Base-by-base conservation (phyloP, 2,797 vertebrate genomes). In the Anguilla pacifica region DNA sequence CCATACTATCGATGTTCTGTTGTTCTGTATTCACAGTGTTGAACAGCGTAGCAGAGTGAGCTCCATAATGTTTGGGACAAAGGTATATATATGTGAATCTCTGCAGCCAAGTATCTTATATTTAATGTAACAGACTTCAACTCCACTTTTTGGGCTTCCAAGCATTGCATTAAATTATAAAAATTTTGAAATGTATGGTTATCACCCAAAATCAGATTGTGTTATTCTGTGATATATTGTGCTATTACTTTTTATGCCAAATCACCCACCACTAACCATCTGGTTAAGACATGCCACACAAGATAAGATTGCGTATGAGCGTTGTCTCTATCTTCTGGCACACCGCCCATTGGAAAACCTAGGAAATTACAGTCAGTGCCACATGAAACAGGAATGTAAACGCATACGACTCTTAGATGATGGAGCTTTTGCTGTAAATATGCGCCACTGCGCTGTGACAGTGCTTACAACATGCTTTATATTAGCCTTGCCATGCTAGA, bases 391-490 rank as follows among this genome's bases (percentile, higher is more conserved):
- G 35, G 15, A 43, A 79, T 79, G 19, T 43, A 46, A 79, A 79
- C 43, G 17, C 74, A 79, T 25, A 46, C 0, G 19, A 51, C 46
- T 43, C 10, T 77, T 22, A 43, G 46, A n/a, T 22, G 43, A 31
- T n/a, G 46, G 79, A 51, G 79, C 74, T 82, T 82, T 82, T 51
- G 51, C 79, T 82, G 79, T 35, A 82, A 43, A 51, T 51, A n/a
- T 46, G 19, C 3, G 46, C 46, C 25, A 46, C 79, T 51, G 25
- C 11, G 79, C 19, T 6, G 19, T 13, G 43, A 11, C 79, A n/a
- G 79, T 3, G 46, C 43, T n/a, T 51, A 82, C 51, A 51, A 82
- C 22, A 25, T n/a, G 19, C 22, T 82, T 82, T 82, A 51, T n/a
- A 43, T 43, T 43, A 43, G 39, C 39, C 39, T 43, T 43, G 39